Evolutionary conservation across 2,888 invertebrate genomes (phyloP).

Genomic region (Periphyllus acericola): DNA sequence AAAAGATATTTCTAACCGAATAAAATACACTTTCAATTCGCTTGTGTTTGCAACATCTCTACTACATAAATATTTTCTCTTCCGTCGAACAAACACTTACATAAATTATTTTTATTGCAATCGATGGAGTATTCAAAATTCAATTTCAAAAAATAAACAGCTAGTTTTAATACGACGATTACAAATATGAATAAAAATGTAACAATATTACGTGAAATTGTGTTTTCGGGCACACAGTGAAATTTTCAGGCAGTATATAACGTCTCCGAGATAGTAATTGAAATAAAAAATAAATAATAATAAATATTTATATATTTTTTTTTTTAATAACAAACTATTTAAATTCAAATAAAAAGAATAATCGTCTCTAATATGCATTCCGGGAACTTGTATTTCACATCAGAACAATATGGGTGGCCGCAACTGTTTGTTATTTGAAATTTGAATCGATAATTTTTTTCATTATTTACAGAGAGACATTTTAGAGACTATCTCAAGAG

Average conservation of each 20-base stretch:
- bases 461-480: no score
- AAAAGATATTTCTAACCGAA: no score
- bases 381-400: no score
- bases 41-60: neutral
- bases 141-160: neutral
- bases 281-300: neutral
- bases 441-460: no score
- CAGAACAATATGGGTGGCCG: no score
- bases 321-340: no score
- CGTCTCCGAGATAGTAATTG: no score
- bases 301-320: no score
- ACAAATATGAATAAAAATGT: neutral
- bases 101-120: conserved; percentile 2
- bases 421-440: no score
- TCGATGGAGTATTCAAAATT: neutral
- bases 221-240: neutral
- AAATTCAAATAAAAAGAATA: no score
- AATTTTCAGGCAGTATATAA: neutral
- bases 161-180: neutral
- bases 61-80: neutral
- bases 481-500: no score
- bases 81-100: neutral
- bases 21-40: neutral
- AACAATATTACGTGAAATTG: neutral
- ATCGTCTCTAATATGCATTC: no score